Conservation (phyloP, 2,797 vertebrate species). For the Malacoctenus gilli region DNA sequence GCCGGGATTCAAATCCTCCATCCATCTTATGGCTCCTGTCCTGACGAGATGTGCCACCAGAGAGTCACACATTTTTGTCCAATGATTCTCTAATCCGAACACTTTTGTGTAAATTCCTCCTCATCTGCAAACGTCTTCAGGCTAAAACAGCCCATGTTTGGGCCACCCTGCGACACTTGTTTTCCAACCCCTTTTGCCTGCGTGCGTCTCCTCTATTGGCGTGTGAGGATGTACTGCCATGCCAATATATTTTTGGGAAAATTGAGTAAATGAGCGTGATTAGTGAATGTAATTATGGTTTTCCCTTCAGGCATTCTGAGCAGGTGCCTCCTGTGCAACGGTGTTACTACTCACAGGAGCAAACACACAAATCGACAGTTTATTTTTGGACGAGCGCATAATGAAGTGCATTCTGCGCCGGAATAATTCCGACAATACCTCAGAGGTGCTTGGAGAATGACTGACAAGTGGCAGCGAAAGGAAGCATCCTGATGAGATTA, state of each 20-base stretch:
- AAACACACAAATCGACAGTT: slow-evolving; percentile 20
- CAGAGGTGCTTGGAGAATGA: slow-evolving; percentile 41
- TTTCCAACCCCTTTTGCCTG: not conserved
- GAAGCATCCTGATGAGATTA: slow-evolving; percentile 52
- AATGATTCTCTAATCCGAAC: too few relatives aligned
- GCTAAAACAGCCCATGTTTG: too few relatives aligned
- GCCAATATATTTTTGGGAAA: too few relatives aligned
- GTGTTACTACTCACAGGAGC: not conserved
- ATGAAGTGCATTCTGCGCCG: slow-evolving; percentile 25
- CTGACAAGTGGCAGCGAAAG: slow-evolving; percentile 38
- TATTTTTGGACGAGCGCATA: slow-evolving; percentile 18
- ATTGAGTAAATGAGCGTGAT: not conserved
- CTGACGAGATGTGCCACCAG: too few relatives aligned
- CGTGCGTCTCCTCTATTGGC: not conserved
- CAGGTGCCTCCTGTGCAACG: slow-evolving; percentile 7
- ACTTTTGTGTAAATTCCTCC: too few relatives aligned
- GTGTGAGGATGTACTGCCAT: slow-evolving; percentile 6
- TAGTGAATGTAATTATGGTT: slow-evolving; percentile 9
- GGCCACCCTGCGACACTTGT: too few relatives aligned
- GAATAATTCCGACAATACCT: slow-evolving; percentile 35
- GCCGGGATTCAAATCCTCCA: too few relatives aligned
- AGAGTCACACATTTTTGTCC: too few relatives aligned
- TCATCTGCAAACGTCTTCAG: too few relatives aligned
- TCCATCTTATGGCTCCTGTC: too few relatives aligned
- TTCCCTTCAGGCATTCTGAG: slow-evolving; percentile 9